Base-by-base conservation (phyloP, 2,113 vertebrate genomes). In the Dolichallabes microphthalmus region DNA sequence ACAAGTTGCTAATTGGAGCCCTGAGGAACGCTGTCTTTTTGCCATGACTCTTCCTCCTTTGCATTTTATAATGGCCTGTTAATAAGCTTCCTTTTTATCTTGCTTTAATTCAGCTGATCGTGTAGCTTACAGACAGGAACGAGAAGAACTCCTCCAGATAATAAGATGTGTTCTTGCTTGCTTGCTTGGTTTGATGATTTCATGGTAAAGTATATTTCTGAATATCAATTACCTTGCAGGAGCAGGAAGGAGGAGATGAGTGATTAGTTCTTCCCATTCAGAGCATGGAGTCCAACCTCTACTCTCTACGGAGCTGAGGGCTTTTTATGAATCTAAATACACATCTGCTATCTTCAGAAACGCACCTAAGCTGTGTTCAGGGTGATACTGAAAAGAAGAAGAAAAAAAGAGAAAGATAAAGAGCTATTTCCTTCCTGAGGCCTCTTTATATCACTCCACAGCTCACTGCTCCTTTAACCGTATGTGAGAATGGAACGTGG, bases 291-390 rank as follows among this genome's bases (percentile, higher is more conserved):
- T 57, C 52, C 75, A 76, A 45, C n/a, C 14, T 20, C 74, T 55
- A 30, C 30, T 2, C 52, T 75, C 13, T 63, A 74, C 32, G 64
- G 25, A 77, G n/a, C 32, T 60, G 81, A 63, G 82, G 80, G 75
- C 27, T 64, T 75, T 64, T 32, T 69, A 77, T 25, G 22, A 55
- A 39, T 45, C 11, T 64, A 69, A 76, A 80, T 80, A 81, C 25
- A 79, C 69, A 85, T 85, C 86, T 85, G 69, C 71, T 87, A n/a
- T 87, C 66, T 85, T 32, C 50, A 60, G 39, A 61, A 84, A 78
- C 63, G 60, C 63, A 27, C 39, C 53, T 75, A n/a, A 60, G 27
- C 64, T 20, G 32, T 82, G 78, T 80, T 68, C 78, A 78, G 84
- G 60, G 71, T 57, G 76, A 81, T 66, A 57, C 79, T 78, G 73